phyloP scores from a whole-genome alignment of 2,797 vertebrate genomes.

The Vespertilio murinus region DNA sequence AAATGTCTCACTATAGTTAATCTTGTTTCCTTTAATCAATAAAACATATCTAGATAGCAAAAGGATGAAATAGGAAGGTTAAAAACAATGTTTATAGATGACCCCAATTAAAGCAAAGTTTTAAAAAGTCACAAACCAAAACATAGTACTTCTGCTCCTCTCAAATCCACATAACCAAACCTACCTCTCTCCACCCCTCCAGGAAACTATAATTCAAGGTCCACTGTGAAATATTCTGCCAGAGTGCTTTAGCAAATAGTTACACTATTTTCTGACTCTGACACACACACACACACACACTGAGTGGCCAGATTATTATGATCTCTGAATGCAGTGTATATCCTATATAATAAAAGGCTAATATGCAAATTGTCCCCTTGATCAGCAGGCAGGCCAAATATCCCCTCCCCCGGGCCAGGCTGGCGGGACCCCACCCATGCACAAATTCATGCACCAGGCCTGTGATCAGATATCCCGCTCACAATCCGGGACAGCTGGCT shows the following conservation, averaged over 20 bases:
- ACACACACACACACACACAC: no score
- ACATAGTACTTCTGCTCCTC: background rate
- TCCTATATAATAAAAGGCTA: no score
- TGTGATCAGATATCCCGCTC: no score
- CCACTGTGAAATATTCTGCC: background rate
- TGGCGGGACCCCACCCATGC: no score
- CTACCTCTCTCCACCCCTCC: background rate
- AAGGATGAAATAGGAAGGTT: background rate
- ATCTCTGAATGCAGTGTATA: no score
- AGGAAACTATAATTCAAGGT: background rate
- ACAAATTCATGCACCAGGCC: no score
- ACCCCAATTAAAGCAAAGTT: background rate
- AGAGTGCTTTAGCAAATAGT: background rate
- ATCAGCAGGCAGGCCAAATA: no score
- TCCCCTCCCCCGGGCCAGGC: no score
- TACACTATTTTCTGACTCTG: background rate
- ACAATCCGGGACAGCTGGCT: no score
- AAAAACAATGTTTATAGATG: background rate
- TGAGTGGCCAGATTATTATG: no score
- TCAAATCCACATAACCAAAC: slow-evolving; percentile 4
- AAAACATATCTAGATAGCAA: slow-evolving; percentile 4
- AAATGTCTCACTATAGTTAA: background rate
- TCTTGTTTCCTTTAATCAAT: slow-evolving; percentile 12
- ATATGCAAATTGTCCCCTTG: no score
- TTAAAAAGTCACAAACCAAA: slow-evolving; percentile 16